Evolutionary conservation across 2,888 invertebrate species (phyloP), one percentile per base, ranked within the genome.

Genomic region (Emmelina monodactyla): DNA sequence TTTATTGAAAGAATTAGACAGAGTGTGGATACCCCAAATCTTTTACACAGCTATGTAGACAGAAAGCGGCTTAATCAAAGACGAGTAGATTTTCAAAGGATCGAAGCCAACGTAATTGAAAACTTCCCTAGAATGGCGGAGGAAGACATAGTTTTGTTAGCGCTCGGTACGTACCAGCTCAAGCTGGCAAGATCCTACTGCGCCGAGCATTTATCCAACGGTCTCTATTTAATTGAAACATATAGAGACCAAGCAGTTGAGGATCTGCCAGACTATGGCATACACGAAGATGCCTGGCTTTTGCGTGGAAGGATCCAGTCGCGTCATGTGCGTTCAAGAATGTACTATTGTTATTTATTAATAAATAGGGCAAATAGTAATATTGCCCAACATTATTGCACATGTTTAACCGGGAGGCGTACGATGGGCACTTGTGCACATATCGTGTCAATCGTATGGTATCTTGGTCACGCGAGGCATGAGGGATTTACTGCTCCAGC

Each of bases 131-230:
- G 10, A 15, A 12, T 34, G 13, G 19, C 30, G 2, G 34, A 34
- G 14, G 31, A 31, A 14, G 13, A 35, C 6, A 14, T 35, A 15
- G 15, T 35, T n/a, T 15, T 31, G 6, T 16, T 31, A 9, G 31
- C 39, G 4, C 34, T 39, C 28, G 39, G 37, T 6, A 34, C 34
- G 10, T 39, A 39, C 28, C 37, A 37, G 9, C 12, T 37, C 28
- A 39, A 39, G 34, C 37, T 39, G 12, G 34, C 39, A 16, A 39
- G 33, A 32, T 37, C 34, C 16, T 39, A 39, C 22, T 39, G 37
- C 29, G 32, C 32, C 9, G 37, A 39, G 31, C 39, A 37, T 34
- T 15, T 37, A 15, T 28, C 19, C 9, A 29, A 39, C 16, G 39
- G 39, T 13, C 12, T 39, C 4, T 39, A 37, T 29, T 11, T 28